A percentile compares a stretch with the other conserved stretches of the same genome.
phyloP scores from a whole-genome alignment of 1,140 invertebrate genomes.

The Galendromus occidentalis region DNA sequence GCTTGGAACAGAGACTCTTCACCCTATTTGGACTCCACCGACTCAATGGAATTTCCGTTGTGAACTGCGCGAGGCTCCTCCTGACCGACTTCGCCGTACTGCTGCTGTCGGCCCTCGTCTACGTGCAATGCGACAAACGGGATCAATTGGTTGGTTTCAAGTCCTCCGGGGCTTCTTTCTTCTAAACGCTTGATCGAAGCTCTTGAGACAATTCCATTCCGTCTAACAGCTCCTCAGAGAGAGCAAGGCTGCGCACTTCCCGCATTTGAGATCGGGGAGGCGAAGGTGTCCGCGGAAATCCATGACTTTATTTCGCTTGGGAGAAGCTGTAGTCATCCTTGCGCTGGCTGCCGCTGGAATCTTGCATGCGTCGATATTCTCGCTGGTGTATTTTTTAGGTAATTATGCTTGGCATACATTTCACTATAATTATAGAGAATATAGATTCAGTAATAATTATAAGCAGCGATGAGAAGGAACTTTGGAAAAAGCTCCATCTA shows the following conservation, averaged over 20 bases:
- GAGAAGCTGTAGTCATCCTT: conserved; percentile 24
- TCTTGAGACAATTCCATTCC: no score
- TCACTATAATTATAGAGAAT: no score
- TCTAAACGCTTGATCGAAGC: no score
- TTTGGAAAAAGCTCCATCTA: no score
- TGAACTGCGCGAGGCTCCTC: conserved; percentile 37
- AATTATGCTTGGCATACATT: no score
- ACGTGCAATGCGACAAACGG: conserved; percentile 25
- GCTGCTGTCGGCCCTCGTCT: conserved; percentile 24
- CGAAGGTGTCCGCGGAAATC: conserved; percentile 17
- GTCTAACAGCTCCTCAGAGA: conserved; percentile 8
- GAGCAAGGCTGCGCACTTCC: conserved; percentile 13
- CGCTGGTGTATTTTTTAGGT: conserved; percentile 28
- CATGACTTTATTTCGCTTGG: conserved; percentile 19
- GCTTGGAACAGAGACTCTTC: conserved; percentile 39
- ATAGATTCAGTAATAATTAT: no score
- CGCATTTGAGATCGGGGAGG: conserved; percentile 1
- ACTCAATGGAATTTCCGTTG: conserved; percentile 38
- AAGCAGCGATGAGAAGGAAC: no score
- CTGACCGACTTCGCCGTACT: conserved; percentile 28
- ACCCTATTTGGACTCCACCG: conserved; percentile 45
- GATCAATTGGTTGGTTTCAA: conserved; percentile 14
- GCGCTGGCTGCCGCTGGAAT: conserved; percentile 49
- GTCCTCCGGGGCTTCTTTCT: no score
- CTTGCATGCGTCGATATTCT: conserved; percentile 28